Percentiles rank a stretch among this genome's conserved stretches.
Conservation (phyloP, 2,888 invertebrate genomes). For the Drosophila infuscata region DNA sequence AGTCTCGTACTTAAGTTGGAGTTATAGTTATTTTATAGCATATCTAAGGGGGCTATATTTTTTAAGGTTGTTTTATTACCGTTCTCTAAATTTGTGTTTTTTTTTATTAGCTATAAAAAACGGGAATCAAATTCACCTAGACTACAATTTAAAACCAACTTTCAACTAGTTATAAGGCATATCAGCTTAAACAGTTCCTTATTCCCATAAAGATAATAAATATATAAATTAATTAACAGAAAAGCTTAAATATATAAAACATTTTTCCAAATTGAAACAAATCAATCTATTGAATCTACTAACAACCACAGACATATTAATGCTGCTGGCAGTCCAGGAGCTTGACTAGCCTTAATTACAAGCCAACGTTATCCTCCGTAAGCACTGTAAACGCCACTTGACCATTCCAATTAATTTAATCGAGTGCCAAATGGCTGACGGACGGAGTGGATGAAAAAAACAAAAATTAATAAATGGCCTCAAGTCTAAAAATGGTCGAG, state of each 20-base stretch:
- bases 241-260: not conserved
- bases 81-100: not conserved
- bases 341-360: constrained; percentile 29
- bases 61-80: not conserved
- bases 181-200: not conserved
- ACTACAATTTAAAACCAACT: not conserved
- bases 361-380: constrained; percentile 8
- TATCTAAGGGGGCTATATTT: constrained; percentile 13
- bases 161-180: not conserved
- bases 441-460: constrained; percentile 5
- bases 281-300: not conserved
- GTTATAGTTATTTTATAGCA: constrained; percentile 33
- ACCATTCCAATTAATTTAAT: constrained; percentile 48
- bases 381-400: constrained; percentile 36
- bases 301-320: not conserved
- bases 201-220: not conserved
- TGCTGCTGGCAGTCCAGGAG: not conserved
- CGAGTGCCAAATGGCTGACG: constrained; percentile 47
- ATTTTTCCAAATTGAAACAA: not conserved
- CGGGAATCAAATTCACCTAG: not conserved
- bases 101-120: not conserved
- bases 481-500: constrained; percentile 28
- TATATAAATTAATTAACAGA: not conserved
- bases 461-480: constrained; percentile 27
- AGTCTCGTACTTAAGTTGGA: constrained; percentile 7